Conservation (phyloP, 37 sponge, comb jelly and placozoan genomes). For the Amphimedon queenslandica region DNA sequence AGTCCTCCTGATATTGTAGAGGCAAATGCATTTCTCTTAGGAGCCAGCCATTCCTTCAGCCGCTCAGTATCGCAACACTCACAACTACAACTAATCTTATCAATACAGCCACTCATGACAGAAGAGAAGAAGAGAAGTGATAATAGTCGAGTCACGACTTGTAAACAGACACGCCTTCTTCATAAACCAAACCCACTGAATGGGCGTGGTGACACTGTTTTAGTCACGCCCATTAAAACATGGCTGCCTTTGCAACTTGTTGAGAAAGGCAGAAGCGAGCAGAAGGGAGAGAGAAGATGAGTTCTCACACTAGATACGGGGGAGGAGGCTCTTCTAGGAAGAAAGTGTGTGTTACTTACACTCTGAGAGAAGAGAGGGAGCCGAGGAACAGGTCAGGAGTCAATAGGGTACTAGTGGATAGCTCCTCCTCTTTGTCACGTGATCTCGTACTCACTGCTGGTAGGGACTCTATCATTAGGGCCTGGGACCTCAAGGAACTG, state of each 20-base stretch:
- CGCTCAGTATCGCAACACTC: constrained; percentile 45
- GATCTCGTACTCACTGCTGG: constrained; percentile 86
- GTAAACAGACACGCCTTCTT: no score
- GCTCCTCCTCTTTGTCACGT: background rate
- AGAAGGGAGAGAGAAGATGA: no score
- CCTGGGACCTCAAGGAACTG: constrained; percentile 56
- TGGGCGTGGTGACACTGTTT: no score
- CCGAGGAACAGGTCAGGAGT: constrained; percentile 78
- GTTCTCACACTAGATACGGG: background rate
- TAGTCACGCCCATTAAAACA: no score
- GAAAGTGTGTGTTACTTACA: constrained; percentile 69
- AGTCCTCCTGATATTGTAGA: constrained; percentile 59
- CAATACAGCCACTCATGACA: constrained; percentile 86
- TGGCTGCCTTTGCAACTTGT: no score
- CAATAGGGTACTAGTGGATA: constrained; percentile 68
- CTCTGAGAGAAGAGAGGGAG: constrained; percentile 70
- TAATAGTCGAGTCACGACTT: no score
- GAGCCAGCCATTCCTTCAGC: constrained; percentile 42
- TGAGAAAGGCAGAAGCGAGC: no score
- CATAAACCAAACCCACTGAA: no score
- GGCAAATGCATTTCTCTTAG: constrained; percentile 66
- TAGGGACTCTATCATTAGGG: constrained; percentile 87
- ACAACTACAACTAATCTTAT: constrained; percentile 40
- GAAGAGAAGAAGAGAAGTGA: no score
- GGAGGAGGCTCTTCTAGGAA: constrained; percentile 9